phyloP scores from a whole-genome alignment of 1,140 invertebrate genomes.

The Drosophila nigrodunni region DNA sequence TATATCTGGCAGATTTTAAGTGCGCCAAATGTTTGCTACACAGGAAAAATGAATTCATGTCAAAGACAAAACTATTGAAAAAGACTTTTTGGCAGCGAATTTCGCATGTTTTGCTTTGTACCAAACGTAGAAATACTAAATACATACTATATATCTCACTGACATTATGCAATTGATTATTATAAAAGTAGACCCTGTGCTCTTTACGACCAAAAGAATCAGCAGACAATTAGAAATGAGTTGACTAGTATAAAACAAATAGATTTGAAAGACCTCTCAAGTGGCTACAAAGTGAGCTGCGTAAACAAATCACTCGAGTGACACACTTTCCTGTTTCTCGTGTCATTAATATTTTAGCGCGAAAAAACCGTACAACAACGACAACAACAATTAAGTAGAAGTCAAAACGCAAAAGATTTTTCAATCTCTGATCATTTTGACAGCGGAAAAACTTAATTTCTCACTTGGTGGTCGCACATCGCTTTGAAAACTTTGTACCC shows the following conservation, averaged over 20 bases:
- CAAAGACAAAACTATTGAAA: slow-evolving; percentile 82
- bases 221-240: slow-evolving; percentile 5
- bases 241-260: slow-evolving; percentile 36
- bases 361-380: slow-evolving; percentile 31
- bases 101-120: slow-evolving; percentile 46
- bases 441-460: slow-evolving; percentile 35
- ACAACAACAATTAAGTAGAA: slow-evolving; percentile 18
- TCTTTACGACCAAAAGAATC: slow-evolving; percentile 8
- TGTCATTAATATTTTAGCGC: slow-evolving; percentile 73
- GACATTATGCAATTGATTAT: slow-evolving; percentile 73
- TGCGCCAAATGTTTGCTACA: slow-evolving; percentile 50
- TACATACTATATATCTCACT: slow-evolving; percentile 33
- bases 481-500: slow-evolving; percentile 23
- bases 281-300: slow-evolving; percentile 64
- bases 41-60: slow-evolving; percentile 80
- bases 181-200: slow-evolving; percentile 43
- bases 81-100: slow-evolving; percentile 76
- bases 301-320: slow-evolving; percentile 80
- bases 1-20: slow-evolving; percentile 70
- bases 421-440: slow-evolving; percentile 56
- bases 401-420: slow-evolving; percentile 43
- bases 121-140: slow-evolving; percentile 33
- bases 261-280: slow-evolving; percentile 27
- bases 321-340: slow-evolving; percentile 73
- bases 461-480: slow-evolving; percentile 19